Evolutionary conservation across 2,797 vertebrate genomes (phyloP), one percentile per base, ranked within the genome.

Genomic region (Mionectes olivaceus): DNA sequence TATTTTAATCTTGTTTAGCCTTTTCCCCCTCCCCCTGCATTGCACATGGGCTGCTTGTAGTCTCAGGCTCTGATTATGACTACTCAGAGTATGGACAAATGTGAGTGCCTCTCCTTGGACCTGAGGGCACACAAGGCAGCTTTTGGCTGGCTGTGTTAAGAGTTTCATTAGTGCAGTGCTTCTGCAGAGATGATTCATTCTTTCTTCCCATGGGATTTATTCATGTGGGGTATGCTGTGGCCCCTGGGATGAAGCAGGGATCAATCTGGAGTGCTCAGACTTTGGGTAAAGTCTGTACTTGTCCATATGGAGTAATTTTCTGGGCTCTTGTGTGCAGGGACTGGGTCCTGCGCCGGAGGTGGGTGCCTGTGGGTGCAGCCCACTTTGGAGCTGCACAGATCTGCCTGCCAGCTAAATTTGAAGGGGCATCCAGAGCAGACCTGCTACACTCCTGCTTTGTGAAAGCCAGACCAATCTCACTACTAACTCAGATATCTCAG

Each of bases 121-220:
- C 22, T 1, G 2, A 59, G 30, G 43, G 13, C 0, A 0, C n/a
- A 74, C 39, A 57, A 52, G 35, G 37, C 88, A 79, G 30, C 25
- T 90, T 82, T 79, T 0, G 2, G 24, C 39, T 79, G 55, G 18
- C 28, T 65, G 30, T n/a, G 14, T 68, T 56, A 14, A 33, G 18
- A 55, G 30, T 46, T 90, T 71, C n/a, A 27, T 33, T 52, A 61
- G 39, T 30, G 43, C n/a, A 76, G 6, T n/a, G 32, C 14, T 73
- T 7, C 49, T 87, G 32, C 50, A 75, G 92, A 75, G 50, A 37
- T 52, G 83, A 79, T 43, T 74, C 32, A 28, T 78, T 76, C 32
- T 56, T 69, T 83, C 18, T 55, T 28, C 35, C 43, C 15, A 7
- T 33, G 46, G 47, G 41, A 75, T 81, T 71, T 75, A 27, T 78